Evolutionary conservation across 2,113 vertebrate species (phyloP).

Genomic region (Nestor notabilis): DNA sequence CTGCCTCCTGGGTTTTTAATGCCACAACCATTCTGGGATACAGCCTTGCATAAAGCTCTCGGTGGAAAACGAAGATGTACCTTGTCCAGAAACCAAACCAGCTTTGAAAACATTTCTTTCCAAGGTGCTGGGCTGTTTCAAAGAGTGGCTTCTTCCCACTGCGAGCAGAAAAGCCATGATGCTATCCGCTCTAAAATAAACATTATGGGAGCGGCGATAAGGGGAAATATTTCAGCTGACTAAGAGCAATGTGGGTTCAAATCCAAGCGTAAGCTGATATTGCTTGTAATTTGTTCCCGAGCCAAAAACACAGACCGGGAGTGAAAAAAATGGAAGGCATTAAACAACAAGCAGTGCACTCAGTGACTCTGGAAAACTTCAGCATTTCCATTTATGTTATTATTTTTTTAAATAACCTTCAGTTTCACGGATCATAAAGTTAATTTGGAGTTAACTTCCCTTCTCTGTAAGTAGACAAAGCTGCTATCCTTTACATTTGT

Average conservation of each 20-base stretch:
- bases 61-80: conserved; percentile 2
- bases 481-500: conserved; percentile 10
- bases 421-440: conserved; percentile 69
- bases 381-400: conserved; percentile 49
- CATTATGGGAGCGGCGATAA: conserved; percentile 57
- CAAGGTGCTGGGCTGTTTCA: conserved; percentile 10
- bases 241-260: conserved; percentile 59
- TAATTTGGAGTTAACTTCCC: conserved; percentile 62
- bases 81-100: neutral
- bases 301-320: conserved; percentile 52
- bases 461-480: conserved; percentile 26
- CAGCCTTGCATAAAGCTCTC: neutral
- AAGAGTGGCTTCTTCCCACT: conserved; percentile 21
- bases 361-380: conserved; percentile 52
- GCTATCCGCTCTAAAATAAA: conserved; percentile 51
- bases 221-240: conserved; percentile 63
- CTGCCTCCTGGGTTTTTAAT: conserved; percentile 23
- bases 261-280: conserved; percentile 61
- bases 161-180: conserved; percentile 22
- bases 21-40: neutral
- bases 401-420: conserved; percentile 70
- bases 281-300: conserved; percentile 48
- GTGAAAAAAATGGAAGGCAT: conserved; percentile 42
- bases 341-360: conserved; percentile 37
- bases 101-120: conserved; percentile 15